Conservation (phyloP, 2,888 invertebrate genomes). For the Petrolisthes manimaculis region DNA sequence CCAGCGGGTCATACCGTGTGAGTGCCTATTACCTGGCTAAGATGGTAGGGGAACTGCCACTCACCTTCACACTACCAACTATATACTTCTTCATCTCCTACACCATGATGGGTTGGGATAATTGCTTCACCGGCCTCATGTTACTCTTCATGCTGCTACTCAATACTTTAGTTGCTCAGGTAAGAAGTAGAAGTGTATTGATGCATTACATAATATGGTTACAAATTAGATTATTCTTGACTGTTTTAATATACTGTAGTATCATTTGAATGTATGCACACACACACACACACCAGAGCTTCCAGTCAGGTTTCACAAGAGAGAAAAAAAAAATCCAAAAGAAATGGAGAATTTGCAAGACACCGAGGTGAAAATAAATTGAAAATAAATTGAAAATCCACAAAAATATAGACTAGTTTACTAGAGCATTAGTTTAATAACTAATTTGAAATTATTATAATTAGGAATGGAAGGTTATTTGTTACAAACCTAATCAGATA, state of each 20-base stretch:
- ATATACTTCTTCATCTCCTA: constrained; percentile 83
- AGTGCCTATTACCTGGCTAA: constrained; percentile 86
- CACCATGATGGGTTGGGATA: constrained; percentile 78
- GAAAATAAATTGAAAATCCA: too few relatives aligned
- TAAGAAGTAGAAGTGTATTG: constrained; percentile 67
- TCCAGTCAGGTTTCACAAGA: too few relatives aligned
- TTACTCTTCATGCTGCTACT: constrained; percentile 79
- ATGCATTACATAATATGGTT: not conserved
- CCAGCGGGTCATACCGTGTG: constrained; percentile 82
- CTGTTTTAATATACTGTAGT: not conserved
- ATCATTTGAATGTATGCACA: not conserved
- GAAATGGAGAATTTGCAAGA: too few relatives aligned
- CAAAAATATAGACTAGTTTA: too few relatives aligned
- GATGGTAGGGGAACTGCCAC: constrained; percentile 83
- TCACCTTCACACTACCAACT: constrained; percentile 81
- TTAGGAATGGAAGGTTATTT: too few relatives aligned
- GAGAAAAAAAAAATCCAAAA: too few relatives aligned
- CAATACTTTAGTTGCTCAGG: constrained; percentile 81
- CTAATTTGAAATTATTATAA: too few relatives aligned
- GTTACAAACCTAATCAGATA: too few relatives aligned
- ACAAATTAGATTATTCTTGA: not conserved
- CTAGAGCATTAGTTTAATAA: too few relatives aligned
- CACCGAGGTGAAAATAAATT: too few relatives aligned
- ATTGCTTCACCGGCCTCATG: constrained; percentile 78
- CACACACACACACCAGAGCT: not conserved